phyloP scores from a whole-genome alignment of 2,888 invertebrate species.

The Drosophila meridionalis region DNA sequence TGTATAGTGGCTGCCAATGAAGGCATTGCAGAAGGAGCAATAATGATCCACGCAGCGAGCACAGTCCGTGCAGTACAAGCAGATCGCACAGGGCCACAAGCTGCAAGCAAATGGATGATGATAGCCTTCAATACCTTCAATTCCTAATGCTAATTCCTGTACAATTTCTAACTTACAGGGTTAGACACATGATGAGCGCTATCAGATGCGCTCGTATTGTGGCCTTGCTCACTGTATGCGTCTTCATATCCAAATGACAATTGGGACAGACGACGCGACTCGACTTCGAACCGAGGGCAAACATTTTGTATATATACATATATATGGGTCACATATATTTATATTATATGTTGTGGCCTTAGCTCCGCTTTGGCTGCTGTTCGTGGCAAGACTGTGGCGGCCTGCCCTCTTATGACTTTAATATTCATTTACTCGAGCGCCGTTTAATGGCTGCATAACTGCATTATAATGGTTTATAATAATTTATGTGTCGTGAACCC shows the following conservation, averaged over 20 bases:
- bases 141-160: not conserved
- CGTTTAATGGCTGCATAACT: not conserved
- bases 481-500: not conserved
- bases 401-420: not conserved
- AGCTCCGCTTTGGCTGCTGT: not conserved
- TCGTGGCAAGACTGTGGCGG: not conserved
- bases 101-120: conserved; percentile 6
- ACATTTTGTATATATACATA: conserved; percentile 10
- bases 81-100: conserved; percentile 29
- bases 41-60: conserved; percentile 16
- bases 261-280: conserved; percentile 3
- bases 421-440: not conserved
- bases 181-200: conserved; percentile 31
- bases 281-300: conserved; percentile 21
- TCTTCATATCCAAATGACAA: conserved; percentile 24
- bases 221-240: not conserved
- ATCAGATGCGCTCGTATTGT: conserved; percentile 23
- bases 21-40: conserved; percentile 31
- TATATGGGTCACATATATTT: not conserved
- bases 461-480: not conserved
- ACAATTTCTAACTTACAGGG: not conserved
- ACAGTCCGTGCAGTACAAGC: conserved; percentile 34
- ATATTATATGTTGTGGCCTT: not conserved
- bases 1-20: conserved; percentile 18
- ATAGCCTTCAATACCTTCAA: not conserved